Conservation (phyloP, 23 tunicate species). For the Pegea sp. region DNA sequence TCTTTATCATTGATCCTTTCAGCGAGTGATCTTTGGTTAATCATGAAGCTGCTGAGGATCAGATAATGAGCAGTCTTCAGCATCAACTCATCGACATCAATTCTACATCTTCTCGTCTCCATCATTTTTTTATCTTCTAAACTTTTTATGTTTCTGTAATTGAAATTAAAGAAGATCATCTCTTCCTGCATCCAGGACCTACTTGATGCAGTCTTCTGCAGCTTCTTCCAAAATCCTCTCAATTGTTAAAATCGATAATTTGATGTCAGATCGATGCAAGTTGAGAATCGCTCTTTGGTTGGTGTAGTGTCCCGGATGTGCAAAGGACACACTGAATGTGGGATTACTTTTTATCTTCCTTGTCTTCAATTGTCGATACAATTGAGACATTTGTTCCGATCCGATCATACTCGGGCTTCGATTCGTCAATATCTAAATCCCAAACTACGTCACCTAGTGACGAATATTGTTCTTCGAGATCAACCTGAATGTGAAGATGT, state of each 20-base stretch:
- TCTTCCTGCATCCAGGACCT: background rate
- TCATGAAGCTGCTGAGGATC: constrained; percentile 12
- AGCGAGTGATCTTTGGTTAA: constrained; percentile 12
- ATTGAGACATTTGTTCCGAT: constrained; percentile 39
- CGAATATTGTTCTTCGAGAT: background rate
- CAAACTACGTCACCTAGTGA: background rate
- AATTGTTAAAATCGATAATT: constrained; percentile 15
- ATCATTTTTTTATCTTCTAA: constrained; percentile 1
- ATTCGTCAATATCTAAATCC: constrained; percentile 17
- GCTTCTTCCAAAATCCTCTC: constrained; percentile 34
- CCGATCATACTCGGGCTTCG: constrained; percentile 52
- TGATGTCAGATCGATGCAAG: constrained; percentile 35
- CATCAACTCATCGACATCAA: constrained; percentile 13
- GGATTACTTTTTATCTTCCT: constrained; percentile 4
- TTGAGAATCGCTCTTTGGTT: constrained; percentile 35
- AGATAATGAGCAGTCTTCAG: constrained; percentile 25
- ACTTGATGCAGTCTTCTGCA: constrained; percentile 13
- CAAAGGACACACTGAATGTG: constrained; percentile 13
- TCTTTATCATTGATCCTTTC: constrained; percentile 5
- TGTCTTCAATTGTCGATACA: constrained; percentile 9
- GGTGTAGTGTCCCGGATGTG: constrained; percentile 44
- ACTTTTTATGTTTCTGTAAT: constrained; percentile 16
- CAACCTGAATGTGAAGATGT: no score
- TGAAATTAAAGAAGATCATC: background rate
- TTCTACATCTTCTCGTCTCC: constrained; percentile 12